Evolutionary conservation across 2,113 vertebrate genomes (phyloP), one percentile per base, ranked within the genome.

Genomic region (Platysteira castanea): DNA sequence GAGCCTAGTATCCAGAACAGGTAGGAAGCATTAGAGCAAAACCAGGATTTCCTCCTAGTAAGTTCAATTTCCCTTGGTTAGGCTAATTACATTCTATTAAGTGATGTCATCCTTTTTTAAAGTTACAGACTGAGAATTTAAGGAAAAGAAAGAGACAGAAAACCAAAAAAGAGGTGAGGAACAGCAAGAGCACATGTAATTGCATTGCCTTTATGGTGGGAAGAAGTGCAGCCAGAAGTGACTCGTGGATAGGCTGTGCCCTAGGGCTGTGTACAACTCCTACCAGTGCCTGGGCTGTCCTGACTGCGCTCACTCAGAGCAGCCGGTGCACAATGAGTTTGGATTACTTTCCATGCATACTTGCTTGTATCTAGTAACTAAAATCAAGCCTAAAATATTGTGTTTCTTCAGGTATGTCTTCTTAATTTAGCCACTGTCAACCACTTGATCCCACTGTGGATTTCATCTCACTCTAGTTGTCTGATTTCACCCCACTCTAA

Each of bases 21-120:
- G 42, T 59, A 93, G 86, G 96, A 97, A 97, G 71, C 71, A 88
- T 84, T 93, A 84, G 16, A 92, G 90, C 37, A 86, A 80, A 92
- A 88, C 71, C 59, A 94, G 94, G 85, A 97, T 95, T 96, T 94
- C 92, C 82, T 96, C 74, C 71, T 70, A 74, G 52, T 90, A 90
- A 85, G 80, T 69, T 73, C 10, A 50, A 47, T 93, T 95, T 90
- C 83, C 83, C 64, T 49, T 15, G 10, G 93, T 74, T 54, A 70
- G 52, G 39, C 10, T 86, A 93, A 93, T 86, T 90, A 77, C 30
- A 28, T 27, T 74, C 30, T 65, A 24, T 21, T 79, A 49, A 65
- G 37, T 33, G 26, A 73, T 41, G 41, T 67, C 12, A 16, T 82
- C 7, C 39, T n/a, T 83, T 80, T 93, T 80, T 90, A 28, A 50